Base-by-base conservation (phyloP, 2,797 vertebrate species). In the Strix occidentalis region DNA sequence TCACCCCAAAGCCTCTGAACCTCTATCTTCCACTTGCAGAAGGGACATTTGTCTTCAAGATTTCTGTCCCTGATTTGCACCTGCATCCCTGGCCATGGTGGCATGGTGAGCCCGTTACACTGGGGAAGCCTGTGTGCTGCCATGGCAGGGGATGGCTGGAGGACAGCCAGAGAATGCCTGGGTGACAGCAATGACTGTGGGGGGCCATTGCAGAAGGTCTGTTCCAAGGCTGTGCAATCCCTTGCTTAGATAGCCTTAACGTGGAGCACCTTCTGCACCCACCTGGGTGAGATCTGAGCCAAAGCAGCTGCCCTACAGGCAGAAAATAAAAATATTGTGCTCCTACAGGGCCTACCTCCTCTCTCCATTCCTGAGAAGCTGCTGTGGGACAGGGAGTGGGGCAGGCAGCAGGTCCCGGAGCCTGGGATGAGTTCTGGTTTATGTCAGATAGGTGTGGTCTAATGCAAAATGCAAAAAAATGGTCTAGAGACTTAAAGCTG, bases 61-160 rank as follows among this genome's bases (percentile, higher is more conserved):
- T 46, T 78, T 82, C 78, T 84, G 14, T 56, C 57, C 33, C 39
- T 51, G 37, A 37, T 80, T 65, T 76, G 14, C 12, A 45, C 14
- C 1, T 1, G 19, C 16, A 23, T 41, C 12, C 6, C 58, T 72
- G 66, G 37, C 9, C 1, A 1, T 51, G 48, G 35, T 35, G 4
- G 6, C 13, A 14, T 58, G 43, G 37, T 54, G 54, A 48, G 37
- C 35, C 17, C 25, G 3, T 76, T 25, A 14, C 5, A 3, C 35
- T 20, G 28, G 10, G 26, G 23, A 63, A 83, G 25, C 2, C 1
- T 2, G 10, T 37, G 56, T 56, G 41, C 53, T 83, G 37, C 37
- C 24, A 9, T 1, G 8, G 28, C 53, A 66, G 25, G 12, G 35
- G 61, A 24, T 58, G 31, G 16, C 33, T 66, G 48, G 51, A 66